Percentiles rank a stretch among this genome's conserved stretches.
phyloP scores from a whole-genome alignment of 2,888 invertebrate genomes.

The Drosophila hamatofila region DNA sequence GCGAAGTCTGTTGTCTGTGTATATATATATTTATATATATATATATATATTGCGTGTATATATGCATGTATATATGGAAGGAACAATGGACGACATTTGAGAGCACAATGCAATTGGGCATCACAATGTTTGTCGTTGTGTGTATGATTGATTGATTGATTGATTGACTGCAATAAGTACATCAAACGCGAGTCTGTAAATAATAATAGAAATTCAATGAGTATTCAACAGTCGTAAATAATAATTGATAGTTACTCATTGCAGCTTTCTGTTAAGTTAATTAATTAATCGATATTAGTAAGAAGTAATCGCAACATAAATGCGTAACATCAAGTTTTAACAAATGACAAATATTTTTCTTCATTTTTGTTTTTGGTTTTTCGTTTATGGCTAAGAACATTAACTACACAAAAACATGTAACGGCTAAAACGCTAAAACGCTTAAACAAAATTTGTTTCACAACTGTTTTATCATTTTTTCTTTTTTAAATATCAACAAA shows the following conservation, averaged over 20 bases:
- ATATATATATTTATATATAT: not conserved
- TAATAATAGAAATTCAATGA: not conserved
- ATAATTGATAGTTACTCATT: constrained; percentile 2
- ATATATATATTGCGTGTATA: constrained; percentile 45
- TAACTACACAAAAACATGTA: constrained; percentile 59
- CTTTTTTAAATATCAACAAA: constrained; percentile 19
- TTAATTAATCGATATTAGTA: constrained; percentile 31
- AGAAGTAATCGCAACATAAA: constrained; percentile 61
- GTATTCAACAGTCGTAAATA: not conserved
- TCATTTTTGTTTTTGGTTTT: not conserved
- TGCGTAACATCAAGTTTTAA: constrained; percentile 67
- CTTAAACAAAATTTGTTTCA: constrained; percentile 68
- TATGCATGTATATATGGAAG: constrained; percentile 74
- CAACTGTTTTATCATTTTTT: constrained; percentile 11
- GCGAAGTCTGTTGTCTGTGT: constrained; percentile 48
- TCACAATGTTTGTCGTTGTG: constrained; percentile 66
- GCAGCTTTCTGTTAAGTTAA: constrained; percentile 16
- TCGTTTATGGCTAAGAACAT: constrained; percentile 40
- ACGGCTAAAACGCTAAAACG: constrained; percentile 68
- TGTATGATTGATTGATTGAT: constrained; percentile 18
- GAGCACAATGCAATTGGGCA: constrained; percentile 16
- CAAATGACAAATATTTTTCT: constrained; percentile 33
- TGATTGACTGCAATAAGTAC: constrained; percentile 15
- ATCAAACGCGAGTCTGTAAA: constrained; percentile 3
- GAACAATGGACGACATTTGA: constrained; percentile 81